Evolutionary conservation across 2,113 vertebrate species (phyloP).

Genomic region (Rhinopithecus roxellana): DNA sequence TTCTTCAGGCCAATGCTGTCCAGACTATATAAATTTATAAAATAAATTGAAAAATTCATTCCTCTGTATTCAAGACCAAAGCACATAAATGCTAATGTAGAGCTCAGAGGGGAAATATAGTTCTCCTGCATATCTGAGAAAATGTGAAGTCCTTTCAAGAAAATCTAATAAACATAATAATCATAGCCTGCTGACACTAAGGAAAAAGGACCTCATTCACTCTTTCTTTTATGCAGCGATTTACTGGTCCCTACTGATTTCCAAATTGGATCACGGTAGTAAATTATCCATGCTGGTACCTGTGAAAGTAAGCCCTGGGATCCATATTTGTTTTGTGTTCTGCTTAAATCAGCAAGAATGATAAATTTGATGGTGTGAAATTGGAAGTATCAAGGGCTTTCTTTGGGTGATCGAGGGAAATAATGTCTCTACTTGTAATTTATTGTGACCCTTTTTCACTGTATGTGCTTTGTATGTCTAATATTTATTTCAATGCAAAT

Average conservation of each 20-base stretch:
- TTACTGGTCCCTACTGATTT: slow-evolving; percentile 89
- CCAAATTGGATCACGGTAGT: slow-evolving; percentile 89
- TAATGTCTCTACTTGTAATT: slow-evolving; percentile 84
- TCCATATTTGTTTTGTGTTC: slow-evolving; percentile 87
- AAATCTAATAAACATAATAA: slow-evolving; percentile 91
- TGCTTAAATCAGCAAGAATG: slow-evolving; percentile 93
- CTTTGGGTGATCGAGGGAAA: slow-evolving; percentile 81
- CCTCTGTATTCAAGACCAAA: slow-evolving; percentile 82
- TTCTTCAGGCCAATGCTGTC: slow-evolving; percentile 72
- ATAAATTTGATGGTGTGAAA: slow-evolving; percentile 87
- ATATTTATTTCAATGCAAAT: slow-evolving; percentile 88
- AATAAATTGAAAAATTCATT: slow-evolving; percentile 88
- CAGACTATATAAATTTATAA: slow-evolving; percentile 82
- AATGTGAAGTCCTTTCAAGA: slow-evolving; percentile 88
- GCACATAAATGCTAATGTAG: slow-evolving; percentile 87
- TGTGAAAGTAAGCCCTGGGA: slow-evolving; percentile 85
- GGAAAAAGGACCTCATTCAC: slow-evolving; percentile 88
- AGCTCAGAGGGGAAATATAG: slow-evolving; percentile 87
- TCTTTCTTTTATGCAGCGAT: slow-evolving; percentile 86
- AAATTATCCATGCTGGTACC: slow-evolving; percentile 87
- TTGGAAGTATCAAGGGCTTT: slow-evolving; percentile 88
- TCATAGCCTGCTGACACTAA: slow-evolving; percentile 89
- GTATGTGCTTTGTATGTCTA: slow-evolving; percentile 83
- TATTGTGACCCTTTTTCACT: slow-evolving; percentile 83
- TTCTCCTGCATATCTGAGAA: slow-evolving; percentile 89